Base-by-base conservation (phyloP, 2,888 invertebrate species). In the Serripes groenlandicus region DNA sequence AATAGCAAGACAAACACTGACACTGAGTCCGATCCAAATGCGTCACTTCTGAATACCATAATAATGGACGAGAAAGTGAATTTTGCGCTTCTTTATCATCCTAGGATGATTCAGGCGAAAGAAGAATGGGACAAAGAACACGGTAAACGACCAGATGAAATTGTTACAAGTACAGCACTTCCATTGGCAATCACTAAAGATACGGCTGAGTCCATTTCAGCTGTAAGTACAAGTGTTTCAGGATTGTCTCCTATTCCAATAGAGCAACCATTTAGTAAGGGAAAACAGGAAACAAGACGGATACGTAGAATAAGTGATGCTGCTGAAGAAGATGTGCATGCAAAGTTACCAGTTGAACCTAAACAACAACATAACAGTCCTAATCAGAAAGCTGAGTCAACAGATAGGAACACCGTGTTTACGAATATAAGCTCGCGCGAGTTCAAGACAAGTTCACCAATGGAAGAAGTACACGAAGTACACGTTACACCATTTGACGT, bases 1-100 rank as follows among this genome's bases (percentile, higher is more conserved):
- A 62, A 32, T n/a, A 23, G 34, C 34, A 62, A 34, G 32, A 37
- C 23, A n/a, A 23, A 42, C 15, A 42, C 5, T 26, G 66, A 66
- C 2, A 37, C 66, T 7, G 15, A n/a, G 26, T 42, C 37, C 3
- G 66, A 37, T 42, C 37, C 42, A 28, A 66, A 37, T 26, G 37
- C 35, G 34, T 70, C 70, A 23, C 26, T 70, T 3, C 56, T 52
- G 37, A 62, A 62, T 23, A 56, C 49, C 9, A 64, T 73, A 15
- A 73, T 62, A 7, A 73, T 73, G 73, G 73, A 73, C 62, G 73
- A 73, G 52, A 73, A 37, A n/a, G 52, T 73, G 3, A 73, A 73
- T 26, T 73, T 62, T 49, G 73, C 73, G 1, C 62, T 73, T 18
- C 37, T 42, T 2, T 73, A 73, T 49, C 32, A 60, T n/a, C 73